phyloP scores from a whole-genome alignment of 1,140 invertebrate species.

The Schlechtendalia chinensis region DNA sequence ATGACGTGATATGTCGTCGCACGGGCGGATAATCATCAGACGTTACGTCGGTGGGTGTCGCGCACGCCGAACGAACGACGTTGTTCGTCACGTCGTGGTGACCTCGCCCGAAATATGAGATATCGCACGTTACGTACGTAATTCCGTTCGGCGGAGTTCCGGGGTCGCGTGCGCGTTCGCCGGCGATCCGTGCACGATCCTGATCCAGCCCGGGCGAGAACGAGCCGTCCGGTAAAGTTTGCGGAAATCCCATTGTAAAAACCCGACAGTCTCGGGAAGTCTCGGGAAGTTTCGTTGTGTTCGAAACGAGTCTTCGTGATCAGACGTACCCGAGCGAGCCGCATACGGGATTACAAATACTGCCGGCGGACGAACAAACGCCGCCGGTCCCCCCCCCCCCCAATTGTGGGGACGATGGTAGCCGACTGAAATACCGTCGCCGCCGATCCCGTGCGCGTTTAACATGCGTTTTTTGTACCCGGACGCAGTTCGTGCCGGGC shows the following conservation, averaged over 20 bases:
- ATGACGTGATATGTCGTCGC: no score
- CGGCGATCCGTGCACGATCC: no score
- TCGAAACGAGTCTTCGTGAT: constrained; percentile 72
- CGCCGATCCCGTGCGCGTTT: no score
- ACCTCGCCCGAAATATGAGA: background rate
- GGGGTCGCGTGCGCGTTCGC: no score
- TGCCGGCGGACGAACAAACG: constrained; percentile 96
- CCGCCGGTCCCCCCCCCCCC: constrained; percentile 96
- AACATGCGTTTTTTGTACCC: no score
- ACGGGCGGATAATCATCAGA: constrained; percentile 10
- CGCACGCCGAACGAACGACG: constrained; percentile 68
- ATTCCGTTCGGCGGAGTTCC: background rate
- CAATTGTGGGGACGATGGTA: no score
- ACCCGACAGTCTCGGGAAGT: constrained; percentile 81
- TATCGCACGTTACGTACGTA: background rate
- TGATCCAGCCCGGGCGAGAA: constrained; percentile 93
- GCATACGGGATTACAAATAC: constrained; percentile 97
- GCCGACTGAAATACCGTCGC: no score
- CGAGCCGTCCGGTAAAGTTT: constrained; percentile 88
- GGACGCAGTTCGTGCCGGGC: no score
- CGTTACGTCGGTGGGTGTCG: constrained; percentile 86
- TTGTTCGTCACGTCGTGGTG: background rate
- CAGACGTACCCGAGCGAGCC: constrained; percentile 71
- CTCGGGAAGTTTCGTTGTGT: constrained; percentile 81
- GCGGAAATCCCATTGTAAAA: constrained; percentile 88